Evolutionary conservation across 2,797 vertebrate species (phyloP).

Genomic region (Alosa sapidissima): DNA sequence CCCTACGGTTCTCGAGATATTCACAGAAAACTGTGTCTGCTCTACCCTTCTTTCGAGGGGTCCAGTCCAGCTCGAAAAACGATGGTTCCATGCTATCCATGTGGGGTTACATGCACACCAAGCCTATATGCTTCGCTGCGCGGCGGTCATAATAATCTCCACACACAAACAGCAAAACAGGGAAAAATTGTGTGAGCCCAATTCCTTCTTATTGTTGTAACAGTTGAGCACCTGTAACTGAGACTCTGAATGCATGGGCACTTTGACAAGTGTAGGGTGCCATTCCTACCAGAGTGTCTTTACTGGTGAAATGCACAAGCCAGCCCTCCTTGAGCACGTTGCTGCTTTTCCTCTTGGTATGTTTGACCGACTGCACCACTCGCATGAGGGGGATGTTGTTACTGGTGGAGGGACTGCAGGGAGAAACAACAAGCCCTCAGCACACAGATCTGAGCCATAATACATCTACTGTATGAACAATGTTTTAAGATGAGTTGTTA

Average conservation of each 20-base stretch:
- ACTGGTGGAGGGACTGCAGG: conserved; percentile 90
- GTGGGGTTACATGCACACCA: no score
- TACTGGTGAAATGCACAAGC: conserved; percentile 98
- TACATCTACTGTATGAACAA: background rate
- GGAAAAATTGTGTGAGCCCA: background rate
- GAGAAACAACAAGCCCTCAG: background rate
- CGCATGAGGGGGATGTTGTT: conserved; percentile 98
- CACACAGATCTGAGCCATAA: background rate
- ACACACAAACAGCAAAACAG: background rate
- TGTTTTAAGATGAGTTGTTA: background rate
- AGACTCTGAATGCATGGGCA: background rate
- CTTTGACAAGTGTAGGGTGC: background rate
- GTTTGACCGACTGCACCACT: conserved; percentile 95
- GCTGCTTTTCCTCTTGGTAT: conserved; percentile 95
- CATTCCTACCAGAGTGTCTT: conserved; percentile 86
- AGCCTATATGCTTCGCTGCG: no score
- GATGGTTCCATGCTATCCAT: no score
- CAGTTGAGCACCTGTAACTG: background rate
- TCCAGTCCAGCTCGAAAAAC: no score
- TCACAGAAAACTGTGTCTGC: no score
- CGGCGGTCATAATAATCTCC: no score
- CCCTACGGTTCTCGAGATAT: no score
- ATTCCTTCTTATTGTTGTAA: no score
- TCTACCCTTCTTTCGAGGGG: no score
- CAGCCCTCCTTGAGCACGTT: conserved; percentile 95